Evolutionary conservation across 1,140 invertebrate genomes (phyloP), one percentile per base, ranked within the genome.

Genomic region (Drosophila sechellia): DNA sequence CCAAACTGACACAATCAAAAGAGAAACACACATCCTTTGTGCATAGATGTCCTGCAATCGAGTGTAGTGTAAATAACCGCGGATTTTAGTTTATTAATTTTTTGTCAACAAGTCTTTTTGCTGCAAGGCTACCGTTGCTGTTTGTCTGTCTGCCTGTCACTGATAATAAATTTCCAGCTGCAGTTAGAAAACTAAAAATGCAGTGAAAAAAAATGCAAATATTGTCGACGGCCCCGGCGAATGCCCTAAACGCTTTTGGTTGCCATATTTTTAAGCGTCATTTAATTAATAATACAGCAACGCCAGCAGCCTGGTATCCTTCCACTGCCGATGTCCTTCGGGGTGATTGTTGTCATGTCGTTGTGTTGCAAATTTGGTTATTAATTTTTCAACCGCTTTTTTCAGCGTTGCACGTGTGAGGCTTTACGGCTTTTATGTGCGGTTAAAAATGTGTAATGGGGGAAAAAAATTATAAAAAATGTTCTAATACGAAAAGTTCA

Each of bases 31-130:
- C 13, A 42, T n/a, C 25, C 22, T 15, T 55, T 45, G 15, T 20
- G 40, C 37, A 37, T 25, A 53, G 40, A 25, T 25, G 22, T 56
- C 39, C 37, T 48, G 49, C 59, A 64, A 87, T 76, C 75, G 71
- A 87, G 77, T 89, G 85, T 54, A 85, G 65, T 80, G 77, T 84
- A 89, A 87, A 87, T 87, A 87, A 77, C 73, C 84, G 84, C 72
- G 84, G 84, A 77, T 87, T 87, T 89, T 84, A 87, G 84, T 89
- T 84, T 89, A 87, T 87, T 87, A 87, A 89, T 89, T 87, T 86
- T 87, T 87, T 89, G 84, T 77, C 83, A 89, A 65, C 74, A 57
- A 69, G 53, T 65, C 43, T 43, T 74, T 64, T 58, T 48, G 53
- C 45, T 55, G 20, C 25, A 10, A 63, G 52, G 45, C 43, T 55